phyloP scores from a whole-genome alignment of 2,113 vertebrate genomes.

The Aviceda subcristata region DNA sequence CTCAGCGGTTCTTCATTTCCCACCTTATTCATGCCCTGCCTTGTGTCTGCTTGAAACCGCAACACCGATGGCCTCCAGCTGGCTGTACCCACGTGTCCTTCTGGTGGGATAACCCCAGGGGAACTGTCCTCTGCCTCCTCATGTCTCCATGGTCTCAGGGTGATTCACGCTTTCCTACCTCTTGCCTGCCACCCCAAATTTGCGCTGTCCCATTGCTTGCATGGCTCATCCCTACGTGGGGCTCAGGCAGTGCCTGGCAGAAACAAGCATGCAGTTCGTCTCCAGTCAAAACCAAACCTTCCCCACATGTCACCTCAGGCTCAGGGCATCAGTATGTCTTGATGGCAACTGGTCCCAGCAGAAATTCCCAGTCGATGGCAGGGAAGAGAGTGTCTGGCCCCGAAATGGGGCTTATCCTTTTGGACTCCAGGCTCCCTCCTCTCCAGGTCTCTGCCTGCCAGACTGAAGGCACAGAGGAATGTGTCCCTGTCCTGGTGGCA shows the following conservation, averaged over 20 bases:
- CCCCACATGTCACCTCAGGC: neutral
- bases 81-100: neutral
- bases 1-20: neutral
- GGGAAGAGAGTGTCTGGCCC: neutral
- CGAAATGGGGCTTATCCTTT: neutral
- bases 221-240: neutral
- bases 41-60: neutral
- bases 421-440: neutral
- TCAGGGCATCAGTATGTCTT: neutral
- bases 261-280: neutral
- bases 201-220: neutral
- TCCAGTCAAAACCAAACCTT: neutral
- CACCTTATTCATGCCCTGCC: neutral
- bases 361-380: neutral
- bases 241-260: neutral
- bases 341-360: neutral
- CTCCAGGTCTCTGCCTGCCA: neutral
- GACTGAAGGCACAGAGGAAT: neutral
- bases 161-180: neutral
- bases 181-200: neutral
- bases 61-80: neutral
- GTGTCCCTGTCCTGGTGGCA: neutral
- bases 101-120: neutral
- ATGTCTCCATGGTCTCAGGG: neutral
- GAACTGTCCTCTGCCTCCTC: neutral